Base-by-base conservation (phyloP, 2,113 vertebrate species). In the Phrynosoma platyrhinos region DNA sequence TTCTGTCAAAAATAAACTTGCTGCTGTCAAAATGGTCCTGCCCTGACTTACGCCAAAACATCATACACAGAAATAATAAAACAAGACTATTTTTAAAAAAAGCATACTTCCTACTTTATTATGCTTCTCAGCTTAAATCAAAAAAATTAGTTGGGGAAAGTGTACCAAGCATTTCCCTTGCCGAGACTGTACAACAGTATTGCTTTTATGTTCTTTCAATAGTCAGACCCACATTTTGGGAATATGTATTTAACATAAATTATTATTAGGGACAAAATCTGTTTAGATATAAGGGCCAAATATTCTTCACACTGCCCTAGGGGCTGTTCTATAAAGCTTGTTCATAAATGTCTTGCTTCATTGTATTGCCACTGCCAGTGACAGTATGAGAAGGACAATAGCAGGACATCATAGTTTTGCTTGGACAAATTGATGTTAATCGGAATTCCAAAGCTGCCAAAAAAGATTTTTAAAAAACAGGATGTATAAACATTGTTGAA, bases 401-500 rank as follows among this genome's bases (percentile, higher is more conserved):
- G n/a, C 72, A 12, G 16, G 4, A 30, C 10, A 40, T 23, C 25
- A 64, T 7, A 18, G 42, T 30, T 21, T 85, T n/a, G 27, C 74
- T 58, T 18, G 66, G 23, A 58, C 16, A 80, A 10, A 71, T 27
- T 80, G 2, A 4, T 52, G 25, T 9, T 78, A 83, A 83, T 83
- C 23, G 78, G 47, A 69, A 32, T 21, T 12, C 9, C 77, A 81
- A 5, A 3, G 71, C 9, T 88, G 90, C 13, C 4, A 1, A 62
- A 58, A 40, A 87, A 58, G 0, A 30, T 69, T 81, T 47, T 4
- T 4, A 47, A 47, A 47, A 47, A 72, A 82, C 40, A 80, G 52
- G 12, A 10, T 71, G 79, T 3, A 27, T 4, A 77, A 16, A 90
- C 83, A 55, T 20, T 76, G 79, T 32, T 79, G 92, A 93, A 79